Evolutionary conservation across 2,113 vertebrate species (phyloP).

Genomic region (Nycticryphes semicollaris): DNA sequence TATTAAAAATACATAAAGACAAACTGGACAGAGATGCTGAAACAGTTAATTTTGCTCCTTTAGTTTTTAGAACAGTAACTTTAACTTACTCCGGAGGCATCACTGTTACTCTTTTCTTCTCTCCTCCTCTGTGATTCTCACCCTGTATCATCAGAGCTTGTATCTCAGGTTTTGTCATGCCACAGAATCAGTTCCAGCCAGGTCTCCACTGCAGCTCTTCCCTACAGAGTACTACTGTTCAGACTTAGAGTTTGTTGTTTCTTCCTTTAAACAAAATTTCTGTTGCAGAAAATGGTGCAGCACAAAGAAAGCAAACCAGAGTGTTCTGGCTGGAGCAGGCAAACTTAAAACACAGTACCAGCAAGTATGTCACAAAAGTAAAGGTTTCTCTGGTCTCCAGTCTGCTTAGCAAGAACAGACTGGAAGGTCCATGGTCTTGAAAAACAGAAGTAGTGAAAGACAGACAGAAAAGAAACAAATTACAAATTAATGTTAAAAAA

Average conservation of each 20-base stretch:
- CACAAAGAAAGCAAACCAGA: not conserved
- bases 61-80: conserved; percentile 5
- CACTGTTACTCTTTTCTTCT: not conserved
- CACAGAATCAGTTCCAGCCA: not conserved
- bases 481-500: not conserved
- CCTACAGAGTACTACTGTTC: not conserved
- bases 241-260: not conserved
- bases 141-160: not conserved
- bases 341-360: not conserved
- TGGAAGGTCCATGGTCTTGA: not conserved
- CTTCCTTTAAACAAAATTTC: not conserved
- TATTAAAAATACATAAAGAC: not conserved
- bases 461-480: not conserved
- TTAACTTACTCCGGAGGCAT: not conserved
- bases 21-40: not conserved
- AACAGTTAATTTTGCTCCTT: conserved; percentile 7
- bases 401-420: not conserved
- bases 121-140: not conserved
- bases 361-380: not conserved
- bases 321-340: not conserved
- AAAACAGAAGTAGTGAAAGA: not conserved
- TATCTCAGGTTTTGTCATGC: not conserved
- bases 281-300: not conserved
- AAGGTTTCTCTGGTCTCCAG: not conserved
- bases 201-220: not conserved